phyloP scores from a whole-genome alignment of 2,888 invertebrate genomes.

The Torymus auratus region DNA sequence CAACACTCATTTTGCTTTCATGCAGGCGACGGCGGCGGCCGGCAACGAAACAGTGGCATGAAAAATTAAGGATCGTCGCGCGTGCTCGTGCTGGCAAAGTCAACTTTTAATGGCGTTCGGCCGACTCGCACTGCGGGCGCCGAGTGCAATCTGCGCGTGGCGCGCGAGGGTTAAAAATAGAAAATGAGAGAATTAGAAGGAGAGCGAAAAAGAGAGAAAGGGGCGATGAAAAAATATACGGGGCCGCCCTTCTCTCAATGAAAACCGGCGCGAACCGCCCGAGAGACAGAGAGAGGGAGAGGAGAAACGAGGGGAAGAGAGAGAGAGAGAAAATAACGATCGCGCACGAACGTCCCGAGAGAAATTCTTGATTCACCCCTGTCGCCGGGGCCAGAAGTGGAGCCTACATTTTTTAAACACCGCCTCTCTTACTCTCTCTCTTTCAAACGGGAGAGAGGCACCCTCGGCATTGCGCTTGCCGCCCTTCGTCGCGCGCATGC shows the following conservation, averaged over 20 bases:
- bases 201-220: slow-evolving; percentile 12
- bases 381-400: slow-evolving; percentile 34
- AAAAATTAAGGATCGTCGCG: slow-evolving; percentile 41
- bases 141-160: slow-evolving; percentile 34
- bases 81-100: not conserved
- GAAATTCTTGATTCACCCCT: slow-evolving; percentile 58
- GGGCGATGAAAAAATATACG: slow-evolving; percentile 28
- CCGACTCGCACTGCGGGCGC: not conserved
- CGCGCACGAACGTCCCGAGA: slow-evolving; percentile 57
- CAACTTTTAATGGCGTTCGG: slow-evolving; percentile 29
- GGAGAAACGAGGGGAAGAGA: not conserved
- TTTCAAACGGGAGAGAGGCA: too few species aligned
- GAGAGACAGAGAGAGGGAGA: not conserved
- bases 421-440: slow-evolving; percentile 45
- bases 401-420: slow-evolving; percentile 66
- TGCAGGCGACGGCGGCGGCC: too few species aligned
- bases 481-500: not conserved
- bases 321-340: slow-evolving; percentile 60
- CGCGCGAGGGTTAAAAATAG: slow-evolving; percentile 49
- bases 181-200: slow-evolving; percentile 39
- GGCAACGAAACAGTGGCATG: not conserved
- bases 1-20: too few species aligned
- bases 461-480: not conserved
- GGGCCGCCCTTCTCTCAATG: not conserved
- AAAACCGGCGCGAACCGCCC: too few species aligned